Conservation (phyloP, 2,113 vertebrate species). For the Falco punctatus region DNA sequence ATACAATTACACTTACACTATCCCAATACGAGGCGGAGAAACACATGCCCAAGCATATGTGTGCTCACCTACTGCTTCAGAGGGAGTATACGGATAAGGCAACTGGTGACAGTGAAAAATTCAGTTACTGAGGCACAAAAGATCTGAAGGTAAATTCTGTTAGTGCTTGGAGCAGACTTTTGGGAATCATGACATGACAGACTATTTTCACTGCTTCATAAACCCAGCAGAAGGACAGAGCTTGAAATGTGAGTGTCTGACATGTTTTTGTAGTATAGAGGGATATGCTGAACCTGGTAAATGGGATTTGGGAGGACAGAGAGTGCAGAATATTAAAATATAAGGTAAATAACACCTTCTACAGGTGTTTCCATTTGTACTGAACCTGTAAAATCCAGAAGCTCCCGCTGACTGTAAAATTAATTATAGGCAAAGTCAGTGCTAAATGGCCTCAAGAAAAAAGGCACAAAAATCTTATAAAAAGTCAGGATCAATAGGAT, state of each 20-base stretch:
- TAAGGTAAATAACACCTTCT: conserved; percentile 35
- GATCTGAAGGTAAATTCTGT: conserved; percentile 58
- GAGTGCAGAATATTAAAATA: background rate
- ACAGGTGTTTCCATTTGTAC: conserved; percentile 33
- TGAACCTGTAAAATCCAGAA: conserved; percentile 54
- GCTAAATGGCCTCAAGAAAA: conserved; percentile 62
- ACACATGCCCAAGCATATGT: background rate
- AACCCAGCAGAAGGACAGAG: conserved; percentile 48
- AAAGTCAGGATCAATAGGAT: conserved; percentile 59
- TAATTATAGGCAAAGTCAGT: conserved; percentile 56
- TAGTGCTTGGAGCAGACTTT: conserved; percentile 2
- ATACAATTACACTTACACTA: background rate
- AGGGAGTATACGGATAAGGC: conserved; percentile 19
- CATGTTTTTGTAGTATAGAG: background rate
- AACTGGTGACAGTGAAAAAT: conserved; percentile 70
- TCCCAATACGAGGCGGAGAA: background rate
- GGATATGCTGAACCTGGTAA: conserved; percentile 1
- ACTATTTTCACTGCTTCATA: conserved; percentile 34
- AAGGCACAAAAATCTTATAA: background rate
- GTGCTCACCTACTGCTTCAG: background rate
- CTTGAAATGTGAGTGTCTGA: background rate
- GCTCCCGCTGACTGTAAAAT: conserved; percentile 55
- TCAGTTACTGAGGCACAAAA: conserved; percentile 66
- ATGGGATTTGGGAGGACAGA: background rate
- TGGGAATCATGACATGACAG: conserved; percentile 60